These are phyloP conservation scores for Rosalia funebris DNA, from an alignment of 2,888 invertebrate species.

Conservation along the genomic window DNA sequence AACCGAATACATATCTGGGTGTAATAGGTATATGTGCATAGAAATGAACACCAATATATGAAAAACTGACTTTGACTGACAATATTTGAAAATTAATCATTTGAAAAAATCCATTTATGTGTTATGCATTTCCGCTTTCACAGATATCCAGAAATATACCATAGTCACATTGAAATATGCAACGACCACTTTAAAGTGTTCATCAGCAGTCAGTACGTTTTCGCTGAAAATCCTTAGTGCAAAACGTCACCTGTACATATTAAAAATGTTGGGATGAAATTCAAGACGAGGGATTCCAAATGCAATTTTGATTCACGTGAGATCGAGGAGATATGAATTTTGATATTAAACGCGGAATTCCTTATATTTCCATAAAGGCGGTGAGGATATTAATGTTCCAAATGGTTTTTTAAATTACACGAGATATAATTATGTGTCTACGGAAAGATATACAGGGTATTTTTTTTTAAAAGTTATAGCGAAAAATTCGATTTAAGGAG, in stretches of 20 bases:
- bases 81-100: no score
- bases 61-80: no score
- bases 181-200: background rate
- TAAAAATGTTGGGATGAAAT: slow-evolving; percentile 19
- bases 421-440: background rate
- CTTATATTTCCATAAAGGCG: slow-evolving; percentile 22
- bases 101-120: no score
- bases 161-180: no score
- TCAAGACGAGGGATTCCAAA: slow-evolving; percentile 23
- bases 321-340: slow-evolving; percentile 32
- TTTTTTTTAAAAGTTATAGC: no score
- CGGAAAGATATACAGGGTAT: no score
- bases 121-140: no score
- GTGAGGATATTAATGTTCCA: slow-evolving; percentile 28
- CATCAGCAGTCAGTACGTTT: background rate
- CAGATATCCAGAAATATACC: no score
- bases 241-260: slow-evolving; percentile 6
- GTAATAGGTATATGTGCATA: no score
- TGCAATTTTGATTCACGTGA: slow-evolving; percentile 31
- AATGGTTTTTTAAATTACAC: slow-evolving; percentile 31
- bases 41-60: no score
- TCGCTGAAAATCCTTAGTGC: background rate
- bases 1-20: no score
- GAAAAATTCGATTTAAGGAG: no score
- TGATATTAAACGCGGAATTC: slow-evolving; percentile 30